These are phyloP conservation scores for Spisula solida DNA, from an alignment of 2,888 invertebrate species.

Conservation along the genomic window DNA sequence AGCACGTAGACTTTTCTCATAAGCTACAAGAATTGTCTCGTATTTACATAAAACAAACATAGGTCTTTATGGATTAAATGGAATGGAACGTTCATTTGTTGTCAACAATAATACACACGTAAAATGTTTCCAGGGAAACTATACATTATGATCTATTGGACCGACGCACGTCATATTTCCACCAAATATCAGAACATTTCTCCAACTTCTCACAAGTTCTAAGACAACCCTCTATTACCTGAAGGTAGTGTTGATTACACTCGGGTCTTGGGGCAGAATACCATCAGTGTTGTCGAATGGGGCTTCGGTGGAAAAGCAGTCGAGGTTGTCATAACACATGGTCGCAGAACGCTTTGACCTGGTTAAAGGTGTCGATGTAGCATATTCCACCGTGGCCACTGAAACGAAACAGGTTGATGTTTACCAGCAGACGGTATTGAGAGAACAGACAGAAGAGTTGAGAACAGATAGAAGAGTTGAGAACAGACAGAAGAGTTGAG, in stretches of 20 bases:
- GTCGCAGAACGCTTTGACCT: slow-evolving; percentile 47
- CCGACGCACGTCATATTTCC: neutral
- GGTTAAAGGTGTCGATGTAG: neutral
- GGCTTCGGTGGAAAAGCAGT: slow-evolving; percentile 72
- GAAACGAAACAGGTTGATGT: neutral
- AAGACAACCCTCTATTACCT: slow-evolving; percentile 89
- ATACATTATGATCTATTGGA: no score
- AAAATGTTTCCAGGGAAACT: no score
- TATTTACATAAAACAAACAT: no score
- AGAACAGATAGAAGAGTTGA: no score
- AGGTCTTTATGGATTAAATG: no score
- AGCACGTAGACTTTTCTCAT: no score
- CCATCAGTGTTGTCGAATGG: slow-evolving; percentile 76
- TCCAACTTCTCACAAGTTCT: neutral
- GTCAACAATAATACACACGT: no score
- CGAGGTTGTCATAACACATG: slow-evolving; percentile 66
- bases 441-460: no score
- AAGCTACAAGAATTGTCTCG: no score
- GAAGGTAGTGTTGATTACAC: slow-evolving; percentile 92
- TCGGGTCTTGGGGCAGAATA: slow-evolving; percentile 74
- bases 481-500: no score
- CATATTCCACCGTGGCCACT: neutral
- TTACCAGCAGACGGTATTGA: neutral
- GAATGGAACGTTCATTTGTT: no score
- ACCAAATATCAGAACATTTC: neutral